phyloP scores from a whole-genome alignment of 2,797 vertebrate genomes.

The Microctenopoma lineatum region DNA sequence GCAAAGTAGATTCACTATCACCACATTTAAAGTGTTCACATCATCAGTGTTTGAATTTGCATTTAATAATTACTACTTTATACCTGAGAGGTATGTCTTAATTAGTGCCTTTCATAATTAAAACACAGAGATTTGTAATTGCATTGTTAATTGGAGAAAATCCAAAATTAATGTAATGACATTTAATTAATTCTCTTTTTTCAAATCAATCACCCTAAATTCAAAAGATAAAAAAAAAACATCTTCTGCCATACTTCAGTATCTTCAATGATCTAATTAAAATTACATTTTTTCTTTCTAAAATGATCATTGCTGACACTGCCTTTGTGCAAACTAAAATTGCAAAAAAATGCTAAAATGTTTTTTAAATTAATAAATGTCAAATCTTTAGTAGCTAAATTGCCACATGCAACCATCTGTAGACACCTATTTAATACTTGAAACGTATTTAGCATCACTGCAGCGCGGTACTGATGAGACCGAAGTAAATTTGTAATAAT shows the following conservation, averaged over 20 bases:
- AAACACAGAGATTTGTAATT: not conserved
- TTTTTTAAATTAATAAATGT: not conserved
- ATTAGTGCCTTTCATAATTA: not conserved
- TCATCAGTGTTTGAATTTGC: not conserved
- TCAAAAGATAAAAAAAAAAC: not conserved
- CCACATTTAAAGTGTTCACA: not conserved
- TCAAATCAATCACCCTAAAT: not conserved
- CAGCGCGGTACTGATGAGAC: conserved; percentile 16
- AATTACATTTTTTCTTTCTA: not conserved
- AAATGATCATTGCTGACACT: not conserved
- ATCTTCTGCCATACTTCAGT: not conserved
- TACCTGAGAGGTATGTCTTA: not conserved
- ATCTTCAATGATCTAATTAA: not conserved
- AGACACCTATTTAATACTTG: not conserved
- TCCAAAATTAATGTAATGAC: not conserved
- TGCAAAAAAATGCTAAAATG: too few relatives aligned
- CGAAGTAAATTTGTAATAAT: conserved; percentile 26
- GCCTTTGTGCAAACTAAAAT: not conserved
- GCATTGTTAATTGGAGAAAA: not conserved
- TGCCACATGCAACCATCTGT: not conserved
- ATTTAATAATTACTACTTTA: not conserved
- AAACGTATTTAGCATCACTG: conserved; percentile 3
- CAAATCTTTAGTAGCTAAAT: conserved; percentile 6
- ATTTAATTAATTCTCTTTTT: not conserved
- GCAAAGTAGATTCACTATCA: not conserved